These are phyloP conservation scores for Chelonia mydas DNA, from an alignment of 2,797 vertebrate genomes.

Conservation along the genomic window DNA sequence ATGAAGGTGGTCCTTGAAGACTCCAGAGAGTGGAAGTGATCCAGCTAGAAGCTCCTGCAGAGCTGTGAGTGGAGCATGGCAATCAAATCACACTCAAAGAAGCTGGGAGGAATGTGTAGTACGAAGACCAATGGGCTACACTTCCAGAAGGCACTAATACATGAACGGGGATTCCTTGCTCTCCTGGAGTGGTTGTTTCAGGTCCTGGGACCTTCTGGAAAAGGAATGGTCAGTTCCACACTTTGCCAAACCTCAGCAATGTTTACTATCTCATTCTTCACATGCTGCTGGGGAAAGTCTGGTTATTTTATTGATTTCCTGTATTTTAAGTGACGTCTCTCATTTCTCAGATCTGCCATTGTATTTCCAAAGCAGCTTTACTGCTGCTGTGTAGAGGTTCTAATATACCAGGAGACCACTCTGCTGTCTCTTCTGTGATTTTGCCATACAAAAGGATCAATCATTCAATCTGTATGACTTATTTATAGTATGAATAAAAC, in stretches of 20 bases:
- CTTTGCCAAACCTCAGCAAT: background rate
- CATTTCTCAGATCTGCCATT: background rate
- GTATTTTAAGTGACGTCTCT: background rate
- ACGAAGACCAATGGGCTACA: background rate
- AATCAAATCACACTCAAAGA: background rate
- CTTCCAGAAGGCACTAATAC: background rate
- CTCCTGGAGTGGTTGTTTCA: background rate
- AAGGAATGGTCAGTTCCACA: background rate
- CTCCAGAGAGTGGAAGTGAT: background rate
- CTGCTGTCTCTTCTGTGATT: background rate
- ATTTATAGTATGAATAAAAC: background rate
- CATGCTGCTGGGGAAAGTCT: background rate
- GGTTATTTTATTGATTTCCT: background rate
- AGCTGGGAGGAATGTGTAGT: too few species aligned
- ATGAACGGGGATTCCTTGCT: background rate
- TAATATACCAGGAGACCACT: background rate
- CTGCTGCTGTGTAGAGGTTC: background rate
- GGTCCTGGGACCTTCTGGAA: background rate
- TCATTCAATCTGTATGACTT: background rate
- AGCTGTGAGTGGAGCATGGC: background rate
- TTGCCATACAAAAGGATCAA: background rate
- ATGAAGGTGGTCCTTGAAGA: fast-evolving
- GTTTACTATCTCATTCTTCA: background rate
- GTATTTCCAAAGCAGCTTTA: background rate
- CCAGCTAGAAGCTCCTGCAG: background rate